Percentiles rank a stretch among this genome's conserved stretches.
Conservation (phyloP, 1,140 invertebrate species). For the Bactericera cockerelli region DNA sequence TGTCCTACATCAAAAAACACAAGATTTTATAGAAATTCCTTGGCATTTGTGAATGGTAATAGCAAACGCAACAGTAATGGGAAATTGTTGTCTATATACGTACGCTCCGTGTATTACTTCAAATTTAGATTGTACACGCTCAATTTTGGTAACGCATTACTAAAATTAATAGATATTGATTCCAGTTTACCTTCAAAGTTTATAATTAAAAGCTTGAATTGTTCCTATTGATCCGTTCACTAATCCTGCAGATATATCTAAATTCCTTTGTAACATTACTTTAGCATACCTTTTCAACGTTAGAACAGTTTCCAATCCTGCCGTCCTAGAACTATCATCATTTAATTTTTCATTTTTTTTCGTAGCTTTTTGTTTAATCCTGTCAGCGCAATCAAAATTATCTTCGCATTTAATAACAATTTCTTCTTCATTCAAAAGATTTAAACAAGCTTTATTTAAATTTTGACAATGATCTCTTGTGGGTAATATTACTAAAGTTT, state of each 20-base stretch:
- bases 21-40: slow-evolving; percentile 27
- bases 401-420: slow-evolving; percentile 8
- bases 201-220: slow-evolving; percentile 19
- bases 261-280: slow-evolving; percentile 20
- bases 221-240: slow-evolving; percentile 19
- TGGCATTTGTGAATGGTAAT: slow-evolving; percentile 30
- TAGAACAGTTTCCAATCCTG: not conserved
- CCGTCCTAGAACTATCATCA: slow-evolving; percentile 17
- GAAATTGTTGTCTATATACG: slow-evolving; percentile 28
- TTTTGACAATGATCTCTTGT: slow-evolving; percentile 1
- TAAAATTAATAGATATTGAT: slow-evolving; percentile 18
- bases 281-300: not conserved
- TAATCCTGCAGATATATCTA: slow-evolving; percentile 19
- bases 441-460: slow-evolving; percentile 10
- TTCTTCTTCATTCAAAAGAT: slow-evolving; percentile 6
- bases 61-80: slow-evolving; percentile 27
- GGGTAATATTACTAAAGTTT: slow-evolving; percentile 4
- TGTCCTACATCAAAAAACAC: slow-evolving; percentile 25
- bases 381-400: not conserved
- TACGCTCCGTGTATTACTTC: slow-evolving; percentile 24
- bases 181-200: slow-evolving; percentile 20
- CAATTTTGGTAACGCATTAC: slow-evolving; percentile 18
- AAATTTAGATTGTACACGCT: slow-evolving; percentile 24
- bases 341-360: slow-evolving; percentile 20
- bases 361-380: slow-evolving; percentile 15